Conservation (phyloP, 2,888 invertebrate species). For the Melanotus villosus region DNA sequence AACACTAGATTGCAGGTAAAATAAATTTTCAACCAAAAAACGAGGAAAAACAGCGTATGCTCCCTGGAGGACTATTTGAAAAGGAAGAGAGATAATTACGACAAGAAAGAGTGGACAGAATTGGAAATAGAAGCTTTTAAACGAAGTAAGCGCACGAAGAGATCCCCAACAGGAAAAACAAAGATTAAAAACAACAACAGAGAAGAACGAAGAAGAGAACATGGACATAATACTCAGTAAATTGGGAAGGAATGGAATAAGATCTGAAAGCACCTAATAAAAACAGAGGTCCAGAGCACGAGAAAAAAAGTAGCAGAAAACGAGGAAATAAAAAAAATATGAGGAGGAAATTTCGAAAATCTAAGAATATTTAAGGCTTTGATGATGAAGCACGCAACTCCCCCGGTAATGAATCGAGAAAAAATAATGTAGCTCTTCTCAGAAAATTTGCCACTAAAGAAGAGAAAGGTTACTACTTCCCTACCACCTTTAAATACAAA, state of each 20-base stretch:
- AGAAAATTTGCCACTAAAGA: too few relatives aligned
- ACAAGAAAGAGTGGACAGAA: not conserved
- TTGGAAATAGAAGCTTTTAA: not conserved
- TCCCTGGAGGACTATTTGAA: not conserved
- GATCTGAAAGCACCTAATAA: too few relatives aligned
- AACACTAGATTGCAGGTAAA: not conserved
- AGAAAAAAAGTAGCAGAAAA: not conserved
- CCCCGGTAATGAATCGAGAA: too few relatives aligned
- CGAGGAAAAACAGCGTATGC: not conserved
- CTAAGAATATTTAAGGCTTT: not conserved
- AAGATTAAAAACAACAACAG: not conserved
- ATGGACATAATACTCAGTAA: not conserved
- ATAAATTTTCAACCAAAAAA: not conserved
- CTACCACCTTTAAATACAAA: too few relatives aligned
- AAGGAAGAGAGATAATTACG: not conserved
- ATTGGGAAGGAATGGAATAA: constrained; percentile 3
- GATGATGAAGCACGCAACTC: too few relatives aligned
- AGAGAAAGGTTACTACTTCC: too few relatives aligned
- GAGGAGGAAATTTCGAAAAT: not conserved
- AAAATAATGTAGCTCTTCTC: too few relatives aligned
- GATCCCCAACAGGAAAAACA: not conserved
- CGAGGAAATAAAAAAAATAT: constrained; percentile 3
- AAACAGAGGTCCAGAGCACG: constrained; percentile 1
- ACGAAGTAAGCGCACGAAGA: not conserved
- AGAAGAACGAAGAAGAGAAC: not conserved